These are phyloP conservation scores for Spinus pinus DNA, from an alignment of 2,797 vertebrate genomes.

Conservation along the genomic window DNA sequence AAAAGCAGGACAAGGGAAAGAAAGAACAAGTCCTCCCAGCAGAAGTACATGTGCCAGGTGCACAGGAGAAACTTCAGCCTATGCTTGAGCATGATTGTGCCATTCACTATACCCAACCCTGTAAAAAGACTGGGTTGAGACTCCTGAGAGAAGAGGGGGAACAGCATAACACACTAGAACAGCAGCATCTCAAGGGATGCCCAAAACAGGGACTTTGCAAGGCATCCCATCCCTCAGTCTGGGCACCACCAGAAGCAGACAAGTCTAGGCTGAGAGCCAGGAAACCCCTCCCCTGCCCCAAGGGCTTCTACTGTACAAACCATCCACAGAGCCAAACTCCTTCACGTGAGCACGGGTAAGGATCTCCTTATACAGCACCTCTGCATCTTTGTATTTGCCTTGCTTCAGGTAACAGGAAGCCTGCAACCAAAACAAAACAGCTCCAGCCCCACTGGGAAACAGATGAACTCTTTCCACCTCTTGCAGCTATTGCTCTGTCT, in stretches of 20 bases:
- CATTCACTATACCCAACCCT: not conserved
- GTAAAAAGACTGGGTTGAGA: not conserved
- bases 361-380: constrained; percentile 97
- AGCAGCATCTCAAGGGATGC: not conserved
- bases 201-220: not conserved
- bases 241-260: not conserved
- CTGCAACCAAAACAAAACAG: constrained; percentile 67
- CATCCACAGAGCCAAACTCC: constrained; percentile 97
- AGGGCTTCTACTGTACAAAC: constrained; percentile 75
- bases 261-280: not conserved
- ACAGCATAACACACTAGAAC: not conserved
- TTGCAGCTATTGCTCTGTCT: not conserved
- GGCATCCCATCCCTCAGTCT: not conserved
- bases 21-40: not conserved
- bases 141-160: not conserved
- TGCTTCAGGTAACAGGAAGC: constrained; percentile 98
- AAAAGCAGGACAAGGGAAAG: not conserved
- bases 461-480: not conserved
- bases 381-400: constrained; percentile 95
- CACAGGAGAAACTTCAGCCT: not conserved
- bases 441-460: not conserved
- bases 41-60: not conserved
- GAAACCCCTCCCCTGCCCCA: not conserved
- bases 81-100: not conserved
- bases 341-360: constrained; percentile 96